Conservation (phyloP, 2,113 vertebrate genomes). For the Psilopsiagon aurifrons region DNA sequence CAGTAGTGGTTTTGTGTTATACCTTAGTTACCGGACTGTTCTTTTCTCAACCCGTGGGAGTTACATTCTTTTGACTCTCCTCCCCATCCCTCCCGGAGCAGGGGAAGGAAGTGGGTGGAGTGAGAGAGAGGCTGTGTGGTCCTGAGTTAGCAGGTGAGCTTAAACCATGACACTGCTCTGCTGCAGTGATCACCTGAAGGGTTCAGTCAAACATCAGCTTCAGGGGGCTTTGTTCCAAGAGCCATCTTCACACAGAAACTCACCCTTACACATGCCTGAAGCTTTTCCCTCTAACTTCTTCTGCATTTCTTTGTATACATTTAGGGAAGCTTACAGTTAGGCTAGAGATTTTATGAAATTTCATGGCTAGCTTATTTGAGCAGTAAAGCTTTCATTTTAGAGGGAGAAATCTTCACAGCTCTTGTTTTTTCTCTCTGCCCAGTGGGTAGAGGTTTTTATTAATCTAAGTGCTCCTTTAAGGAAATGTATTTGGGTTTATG, state of each 20-base stretch:
- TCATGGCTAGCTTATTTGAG: not conserved
- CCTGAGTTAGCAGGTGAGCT: too few species aligned
- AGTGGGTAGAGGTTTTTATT: constrained; percentile 28
- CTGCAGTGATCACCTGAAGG: not conserved
- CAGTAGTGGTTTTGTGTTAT: too few species aligned
- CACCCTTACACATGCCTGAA: not conserved
- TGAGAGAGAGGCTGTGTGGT: too few species aligned
- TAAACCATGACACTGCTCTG: not conserved
- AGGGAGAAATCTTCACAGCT: not conserved
- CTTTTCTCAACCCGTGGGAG: too few species aligned
- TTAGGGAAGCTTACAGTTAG: not conserved
- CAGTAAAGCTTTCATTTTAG: not conserved
- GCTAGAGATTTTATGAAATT: not conserved
- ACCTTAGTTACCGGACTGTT: too few species aligned
- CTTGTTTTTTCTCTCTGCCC: not conserved
- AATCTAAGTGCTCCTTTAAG: constrained; percentile 42
- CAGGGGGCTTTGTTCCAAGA: not conserved
- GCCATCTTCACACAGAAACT: not conserved
- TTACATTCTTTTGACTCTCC: too few species aligned
- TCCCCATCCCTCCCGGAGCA: too few species aligned
- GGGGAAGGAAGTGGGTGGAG: too few species aligned
- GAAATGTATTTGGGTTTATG: constrained; percentile 26
- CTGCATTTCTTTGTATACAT: not conserved
- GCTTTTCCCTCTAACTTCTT: not conserved
- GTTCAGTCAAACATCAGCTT: not conserved